These are phyloP conservation scores for Amitus sp. DNA, from an alignment of 2,888 invertebrate genomes.

Conservation along the genomic window DNA sequence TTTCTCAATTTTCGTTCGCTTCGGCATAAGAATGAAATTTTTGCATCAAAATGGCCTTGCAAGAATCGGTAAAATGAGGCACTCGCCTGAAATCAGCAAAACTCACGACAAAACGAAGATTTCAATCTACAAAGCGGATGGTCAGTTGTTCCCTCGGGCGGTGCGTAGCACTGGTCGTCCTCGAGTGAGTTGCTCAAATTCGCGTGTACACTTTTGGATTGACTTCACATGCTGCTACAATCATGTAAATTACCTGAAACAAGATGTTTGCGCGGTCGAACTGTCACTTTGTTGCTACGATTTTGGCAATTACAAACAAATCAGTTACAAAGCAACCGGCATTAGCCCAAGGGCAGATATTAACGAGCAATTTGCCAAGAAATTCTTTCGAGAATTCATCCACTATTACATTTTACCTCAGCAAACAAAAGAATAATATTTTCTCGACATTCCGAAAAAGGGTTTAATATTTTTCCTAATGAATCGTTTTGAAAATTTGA, in stretches of 20 bases:
- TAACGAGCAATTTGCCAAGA: conserved; percentile 28
- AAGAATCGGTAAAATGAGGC: conserved; percentile 18
- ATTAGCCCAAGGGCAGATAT: conserved; percentile 11
- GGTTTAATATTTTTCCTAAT: no score
- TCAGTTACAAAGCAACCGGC: conserved; percentile 18
- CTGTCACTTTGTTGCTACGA: conserved; percentile 31
- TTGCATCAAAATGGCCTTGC: background rate
- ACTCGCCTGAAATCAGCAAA: conserved; percentile 30
- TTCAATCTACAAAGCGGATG: conserved; percentile 45
- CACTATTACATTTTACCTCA: no score
- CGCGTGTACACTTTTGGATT: conserved; percentile 41
- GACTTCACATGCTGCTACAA: conserved; percentile 31
- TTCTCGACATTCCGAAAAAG: no score
- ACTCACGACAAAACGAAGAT: conserved; percentile 51
- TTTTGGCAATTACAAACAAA: conserved; percentile 26
- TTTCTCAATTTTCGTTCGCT: background rate
- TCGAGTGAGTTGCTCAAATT: conserved; percentile 30
- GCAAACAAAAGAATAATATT: no score
- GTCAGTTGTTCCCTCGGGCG: conserved; percentile 41
- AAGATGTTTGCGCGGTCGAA: conserved; percentile 34
- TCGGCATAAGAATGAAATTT: conserved; percentile 3
- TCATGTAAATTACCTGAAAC: conserved; percentile 38
- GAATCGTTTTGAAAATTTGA: no score
- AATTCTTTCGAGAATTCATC: no score
- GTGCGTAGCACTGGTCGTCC: conserved; percentile 29